Evolutionary conservation across 2,113 vertebrate species (phyloP), one percentile per base, ranked within the genome.

Genomic region (Triplophysa rosa): DNA sequence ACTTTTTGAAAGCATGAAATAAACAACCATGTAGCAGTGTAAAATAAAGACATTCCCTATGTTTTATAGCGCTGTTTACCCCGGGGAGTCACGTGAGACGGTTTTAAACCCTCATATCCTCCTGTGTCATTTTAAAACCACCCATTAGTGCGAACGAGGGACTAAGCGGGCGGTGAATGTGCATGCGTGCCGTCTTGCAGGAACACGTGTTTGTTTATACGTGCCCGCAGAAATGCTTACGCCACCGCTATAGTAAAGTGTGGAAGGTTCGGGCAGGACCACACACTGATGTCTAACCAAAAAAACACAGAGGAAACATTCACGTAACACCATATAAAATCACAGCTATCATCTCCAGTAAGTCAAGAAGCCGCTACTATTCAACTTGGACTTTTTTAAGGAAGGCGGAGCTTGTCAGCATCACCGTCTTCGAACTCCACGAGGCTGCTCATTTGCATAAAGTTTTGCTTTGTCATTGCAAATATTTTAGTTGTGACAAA

Each of bases 121-220:
- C 24, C 16, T 26, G 45, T 61, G 77, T 62, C 77, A 49, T 59
- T 63, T 69, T 33, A 70, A 79, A 79, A 62, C 56, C 77, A 62
- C 23, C 77, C 77, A 79, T 79, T 79, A 79, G 58, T 3, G 58
- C 67, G 70, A 79, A 79, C 70, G 77, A 79, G 56, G 66, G 56
- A 62, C 66, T 62, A 62, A 74, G 40, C 40, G 4, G 2, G 5
- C 67, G 26, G 59, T 9, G 40, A 19, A 45, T 56, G 16, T 19
- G 40, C 49, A n/a, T 8, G 11, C 16, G n/a, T 13, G 12, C 23
- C 49, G 21, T 26, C 33, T 37, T 37, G 33, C 33, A 37, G 33
- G 33, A 13, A 45, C n/a, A 26, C 58, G 1, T 58, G 52, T 56
- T 16, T 54, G 52, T 56, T 59, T 58, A 71, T 58, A 58, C 8